Evolutionary conservation across 2,113 vertebrate genomes (phyloP), one percentile per base, ranked within the genome.

Genomic region (Macquaria ambigua): DNA sequence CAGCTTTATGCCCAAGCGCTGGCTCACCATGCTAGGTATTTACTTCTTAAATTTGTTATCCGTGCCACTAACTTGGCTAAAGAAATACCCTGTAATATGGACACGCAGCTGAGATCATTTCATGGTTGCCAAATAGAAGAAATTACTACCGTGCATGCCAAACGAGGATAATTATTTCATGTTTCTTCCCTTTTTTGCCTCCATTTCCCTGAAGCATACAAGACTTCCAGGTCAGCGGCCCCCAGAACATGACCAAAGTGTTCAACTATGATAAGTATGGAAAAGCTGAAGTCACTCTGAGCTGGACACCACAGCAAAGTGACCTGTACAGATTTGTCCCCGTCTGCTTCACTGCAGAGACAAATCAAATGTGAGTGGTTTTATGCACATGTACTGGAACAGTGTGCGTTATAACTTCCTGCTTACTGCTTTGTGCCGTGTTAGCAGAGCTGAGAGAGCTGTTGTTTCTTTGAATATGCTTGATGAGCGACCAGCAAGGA

Each of bases 161-260:
- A 46, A 18, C 15, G 11, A 43, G 48, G 25, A 14, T 7, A 14
- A 28, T 12, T 16, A 11, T 39, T 23, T 56, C 3, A 14, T 9
- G 7, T 68, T 20, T 53, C 28, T 43, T 61, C 4, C 7, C 59
- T 34, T 39, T 14, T 77, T 18, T 77, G 10, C 62, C 9, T 55
- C 23, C n/a, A 8, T 77, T 85, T 83, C 25, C 39, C 73, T 46
- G 34, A 80, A 96, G 96, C 48, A 93, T 96, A 8, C 0, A 46
- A 0, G 90, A 92, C 87, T 95, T 96, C 87, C 94, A 96, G 90
- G 79, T 96, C 63, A 96, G 95, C 31, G 95, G 95, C 10, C 95
- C 95, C 0, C 15, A 20, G 2, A 90, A 92, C 70, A 90, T 95
- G 89, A 93, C 46, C 46, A 95, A 96, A 73, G 52, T 5, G 10